A percentile compares a stretch with the other conserved stretches of the same genome.
These are phyloP conservation scores for Chitala chitala DNA, from an alignment of 2,113 vertebrate genomes.

Conservation along the genomic window DNA sequence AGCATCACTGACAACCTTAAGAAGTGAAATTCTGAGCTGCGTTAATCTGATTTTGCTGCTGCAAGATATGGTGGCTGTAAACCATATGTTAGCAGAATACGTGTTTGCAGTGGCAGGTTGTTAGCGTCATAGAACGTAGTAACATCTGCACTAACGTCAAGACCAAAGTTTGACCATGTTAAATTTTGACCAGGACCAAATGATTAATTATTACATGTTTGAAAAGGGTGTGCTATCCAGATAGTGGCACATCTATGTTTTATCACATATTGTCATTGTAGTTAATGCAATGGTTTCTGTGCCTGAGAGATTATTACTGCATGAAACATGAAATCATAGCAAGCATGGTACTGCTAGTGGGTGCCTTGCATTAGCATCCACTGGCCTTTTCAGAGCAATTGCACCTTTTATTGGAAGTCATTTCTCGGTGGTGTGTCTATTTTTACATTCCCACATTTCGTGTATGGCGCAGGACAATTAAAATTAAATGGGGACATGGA, in stretches of 20 bases:
- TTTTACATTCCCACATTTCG: neutral
- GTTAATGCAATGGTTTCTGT: neutral
- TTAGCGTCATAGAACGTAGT: too few species aligned
- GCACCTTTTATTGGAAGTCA: neutral
- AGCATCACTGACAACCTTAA: neutral
- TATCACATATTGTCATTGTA: too few species aligned
- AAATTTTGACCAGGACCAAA: too few species aligned
- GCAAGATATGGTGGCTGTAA: neutral
- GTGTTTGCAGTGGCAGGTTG: too few species aligned
- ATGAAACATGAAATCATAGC: neutral
- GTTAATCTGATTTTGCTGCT: neutral
- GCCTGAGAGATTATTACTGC: neutral
- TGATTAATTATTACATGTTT: too few species aligned
- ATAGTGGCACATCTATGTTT: neutral
- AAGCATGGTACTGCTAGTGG: neutral
- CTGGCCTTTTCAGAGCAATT: neutral
- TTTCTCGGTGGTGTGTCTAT: neutral
- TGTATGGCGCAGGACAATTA: conserved; percentile 10
- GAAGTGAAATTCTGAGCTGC: neutral
- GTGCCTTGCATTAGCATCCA: neutral
- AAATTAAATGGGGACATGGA: neutral
- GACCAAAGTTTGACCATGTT: too few species aligned
- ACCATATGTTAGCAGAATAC: neutral
- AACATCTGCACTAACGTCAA: too few species aligned
- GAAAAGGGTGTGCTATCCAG: too few species aligned